Conservation (phyloP, 2,113 vertebrate species). For the Hypanus sabinus region DNA sequence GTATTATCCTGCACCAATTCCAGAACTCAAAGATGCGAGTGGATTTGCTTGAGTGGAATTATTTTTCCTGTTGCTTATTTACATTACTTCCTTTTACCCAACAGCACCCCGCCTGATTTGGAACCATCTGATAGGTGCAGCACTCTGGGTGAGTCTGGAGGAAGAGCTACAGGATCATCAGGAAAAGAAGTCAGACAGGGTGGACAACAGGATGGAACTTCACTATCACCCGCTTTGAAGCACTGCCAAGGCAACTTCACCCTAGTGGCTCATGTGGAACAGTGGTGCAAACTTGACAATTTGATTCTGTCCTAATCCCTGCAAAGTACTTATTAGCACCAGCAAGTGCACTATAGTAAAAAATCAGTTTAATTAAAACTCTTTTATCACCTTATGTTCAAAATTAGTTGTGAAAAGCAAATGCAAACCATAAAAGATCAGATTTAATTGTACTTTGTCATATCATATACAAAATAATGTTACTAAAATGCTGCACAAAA, state of each 20-base stretch:
- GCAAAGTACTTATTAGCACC: background rate
- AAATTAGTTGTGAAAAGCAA: background rate
- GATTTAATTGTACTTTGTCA: background rate
- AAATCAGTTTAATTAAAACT: background rate
- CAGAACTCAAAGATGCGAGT: background rate
- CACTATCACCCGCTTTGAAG: background rate
- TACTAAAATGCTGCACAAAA: background rate
- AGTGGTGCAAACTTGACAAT: background rate
- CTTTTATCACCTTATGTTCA: background rate
- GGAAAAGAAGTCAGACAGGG: background rate
- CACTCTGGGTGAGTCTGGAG: background rate
- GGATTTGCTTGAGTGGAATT: background rate
- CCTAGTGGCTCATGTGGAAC: background rate
- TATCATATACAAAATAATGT: background rate
- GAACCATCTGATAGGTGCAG: background rate
- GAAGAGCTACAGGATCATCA: background rate
- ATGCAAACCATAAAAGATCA: background rate
- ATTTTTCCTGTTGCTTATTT: background rate
- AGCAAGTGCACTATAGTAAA: background rate
- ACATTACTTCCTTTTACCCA: background rate
- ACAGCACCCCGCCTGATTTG: background rate
- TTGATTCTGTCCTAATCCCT: background rate
- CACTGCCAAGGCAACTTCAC: background rate
- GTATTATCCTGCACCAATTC: background rate
- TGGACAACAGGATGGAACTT: background rate